phyloP scores from a whole-genome alignment of 2,888 invertebrate species.

The Lacanobia oleracea region DNA sequence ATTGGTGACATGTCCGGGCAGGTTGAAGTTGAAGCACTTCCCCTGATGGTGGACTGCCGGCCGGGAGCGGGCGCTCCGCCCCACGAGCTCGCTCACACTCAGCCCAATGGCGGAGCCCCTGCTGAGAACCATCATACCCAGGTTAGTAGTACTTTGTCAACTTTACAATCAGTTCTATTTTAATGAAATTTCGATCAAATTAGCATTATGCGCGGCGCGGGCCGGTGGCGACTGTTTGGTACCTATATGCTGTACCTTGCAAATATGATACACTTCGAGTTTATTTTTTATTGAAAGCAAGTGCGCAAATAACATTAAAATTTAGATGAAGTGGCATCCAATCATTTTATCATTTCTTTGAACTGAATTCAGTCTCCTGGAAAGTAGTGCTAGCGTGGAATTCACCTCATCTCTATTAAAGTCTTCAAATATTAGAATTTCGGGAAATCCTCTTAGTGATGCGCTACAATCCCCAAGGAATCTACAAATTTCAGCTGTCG shows the following conservation, averaged over 20 bases:
- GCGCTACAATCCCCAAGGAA: too few species aligned
- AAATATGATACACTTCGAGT: background rate
- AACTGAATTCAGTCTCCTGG: background rate
- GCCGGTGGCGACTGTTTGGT: background rate
- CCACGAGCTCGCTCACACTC: constrained; percentile 78
- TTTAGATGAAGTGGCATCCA: background rate
- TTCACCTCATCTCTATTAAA: too few species aligned
- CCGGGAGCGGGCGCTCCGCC: constrained; percentile 82
- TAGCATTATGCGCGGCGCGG: too few species aligned
- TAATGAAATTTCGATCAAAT: background rate
- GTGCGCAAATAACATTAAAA: too few species aligned
- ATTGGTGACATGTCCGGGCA: constrained; percentile 55
- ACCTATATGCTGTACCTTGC: background rate
- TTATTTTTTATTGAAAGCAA: background rate
- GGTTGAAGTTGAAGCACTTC: constrained; percentile 86
- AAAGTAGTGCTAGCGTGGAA: background rate
- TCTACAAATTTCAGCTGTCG: too few species aligned
- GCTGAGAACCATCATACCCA: constrained; percentile 78
- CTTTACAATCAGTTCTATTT: background rate
- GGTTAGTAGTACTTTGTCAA: constrained; percentile 63
- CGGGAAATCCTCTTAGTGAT: too few species aligned
- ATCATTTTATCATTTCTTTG: background rate
- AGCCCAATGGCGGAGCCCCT: constrained; percentile 78
- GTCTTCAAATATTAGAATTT: too few species aligned
- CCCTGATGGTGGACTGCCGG: constrained; percentile 88